These are phyloP conservation scores for Vesta saturnalis DNA, from an alignment of 2,888 invertebrate species.

Conservation along the genomic window DNA sequence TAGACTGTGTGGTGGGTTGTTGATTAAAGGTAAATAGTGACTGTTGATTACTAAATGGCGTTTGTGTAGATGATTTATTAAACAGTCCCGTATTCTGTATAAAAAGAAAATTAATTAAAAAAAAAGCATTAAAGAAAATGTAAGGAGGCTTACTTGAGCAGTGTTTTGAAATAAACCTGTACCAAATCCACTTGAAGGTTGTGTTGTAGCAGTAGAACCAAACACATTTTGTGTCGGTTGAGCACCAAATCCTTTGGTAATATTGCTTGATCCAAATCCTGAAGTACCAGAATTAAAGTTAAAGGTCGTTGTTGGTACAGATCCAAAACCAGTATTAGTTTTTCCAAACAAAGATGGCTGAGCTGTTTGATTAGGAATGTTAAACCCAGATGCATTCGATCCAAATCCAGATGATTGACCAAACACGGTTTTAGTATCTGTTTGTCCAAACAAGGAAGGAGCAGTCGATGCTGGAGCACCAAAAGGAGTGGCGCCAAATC, in stretches of 20 bases:
- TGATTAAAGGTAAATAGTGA: slow-evolving; percentile 59
- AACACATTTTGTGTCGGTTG: slow-evolving; percentile 55
- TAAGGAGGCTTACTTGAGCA: slow-evolving; percentile 48
- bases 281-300: slow-evolving; percentile 57
- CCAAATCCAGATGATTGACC: slow-evolving; percentile 64
- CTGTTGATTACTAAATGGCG: slow-evolving; percentile 57
- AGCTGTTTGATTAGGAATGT: slow-evolving; percentile 65
- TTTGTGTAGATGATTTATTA: slow-evolving; percentile 62
- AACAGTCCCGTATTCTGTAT: slow-evolving; percentile 53
- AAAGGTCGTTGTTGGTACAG: slow-evolving; percentile 64
- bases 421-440: slow-evolving; percentile 66
- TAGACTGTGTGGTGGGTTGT: slow-evolving; percentile 36
- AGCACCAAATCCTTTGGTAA: slow-evolving; percentile 66
- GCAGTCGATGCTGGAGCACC: slow-evolving; percentile 60
- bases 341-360: slow-evolving; percentile 74
- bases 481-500: slow-evolving; percentile 62
- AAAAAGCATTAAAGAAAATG: slow-evolving; percentile 27
- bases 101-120: slow-evolving; percentile 46
- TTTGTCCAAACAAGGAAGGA: slow-evolving; percentile 67
- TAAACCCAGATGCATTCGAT: slow-evolving; percentile 63
- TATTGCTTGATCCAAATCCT: slow-evolving; percentile 61
- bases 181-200: slow-evolving; percentile 54
- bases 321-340: slow-evolving; percentile 70
- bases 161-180: slow-evolving; percentile 52
- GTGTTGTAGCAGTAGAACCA: slow-evolving; percentile 53